Conservation (phyloP, 2,888 invertebrate species). For the Pristionchus arcanus region DNA sequence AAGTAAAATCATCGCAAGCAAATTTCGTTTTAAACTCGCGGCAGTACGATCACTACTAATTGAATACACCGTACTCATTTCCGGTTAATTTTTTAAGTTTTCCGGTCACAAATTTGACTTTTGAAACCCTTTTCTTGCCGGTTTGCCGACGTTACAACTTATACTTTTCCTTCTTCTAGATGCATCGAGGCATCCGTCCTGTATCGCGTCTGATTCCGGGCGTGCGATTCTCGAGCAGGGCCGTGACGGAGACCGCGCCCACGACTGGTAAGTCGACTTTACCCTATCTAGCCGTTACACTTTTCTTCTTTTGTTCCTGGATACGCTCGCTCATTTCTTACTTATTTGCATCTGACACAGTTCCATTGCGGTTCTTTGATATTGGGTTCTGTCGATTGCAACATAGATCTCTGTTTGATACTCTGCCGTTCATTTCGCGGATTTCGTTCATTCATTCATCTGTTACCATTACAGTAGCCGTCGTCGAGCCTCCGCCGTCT, state of each 20-base stretch:
- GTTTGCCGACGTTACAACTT: not conserved
- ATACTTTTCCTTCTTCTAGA: not conserved
- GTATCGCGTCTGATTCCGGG: not conserved
- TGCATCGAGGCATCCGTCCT: constrained; percentile 39
- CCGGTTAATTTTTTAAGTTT: not conserved
- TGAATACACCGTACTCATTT: too few species aligned
- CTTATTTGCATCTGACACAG: too few species aligned
- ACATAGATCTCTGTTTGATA: not conserved
- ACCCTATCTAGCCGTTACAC: too few species aligned
- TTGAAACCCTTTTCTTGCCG: not conserved
- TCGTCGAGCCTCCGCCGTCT: not conserved
- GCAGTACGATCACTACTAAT: too few species aligned
- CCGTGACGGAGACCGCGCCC: not conserved
- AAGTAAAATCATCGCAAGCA: not conserved
- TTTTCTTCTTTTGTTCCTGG: too few species aligned
- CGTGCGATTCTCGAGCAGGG: not conserved
- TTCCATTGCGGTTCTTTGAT: too few species aligned
- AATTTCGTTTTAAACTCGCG: too few species aligned
- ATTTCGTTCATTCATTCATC: not conserved
- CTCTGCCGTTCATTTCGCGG: not conserved
- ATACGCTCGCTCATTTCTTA: too few species aligned
- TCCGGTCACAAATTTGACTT: not conserved
- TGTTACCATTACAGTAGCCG: not conserved
- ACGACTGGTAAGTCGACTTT: too few species aligned
- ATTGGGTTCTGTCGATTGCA: not conserved